These are phyloP conservation scores for Xenopus petersii DNA, from an alignment of 2,797 vertebrate species.

Conservation along the genomic window DNA sequence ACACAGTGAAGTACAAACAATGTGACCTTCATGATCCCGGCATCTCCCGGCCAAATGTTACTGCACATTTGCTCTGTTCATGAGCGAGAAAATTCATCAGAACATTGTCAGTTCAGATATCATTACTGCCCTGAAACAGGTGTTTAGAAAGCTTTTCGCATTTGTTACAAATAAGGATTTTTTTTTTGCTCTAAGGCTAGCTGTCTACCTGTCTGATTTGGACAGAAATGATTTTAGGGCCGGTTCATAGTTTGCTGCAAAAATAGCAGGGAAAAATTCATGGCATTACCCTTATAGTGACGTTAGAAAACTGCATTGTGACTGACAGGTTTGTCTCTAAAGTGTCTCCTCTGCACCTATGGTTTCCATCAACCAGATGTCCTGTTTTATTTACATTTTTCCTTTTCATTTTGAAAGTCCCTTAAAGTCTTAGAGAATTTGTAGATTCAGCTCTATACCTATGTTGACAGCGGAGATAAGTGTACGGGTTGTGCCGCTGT, in stretches of 20 bases:
- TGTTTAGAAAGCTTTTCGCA: not conserved
- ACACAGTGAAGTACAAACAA: not conserved
- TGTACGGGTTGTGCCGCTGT: no score
- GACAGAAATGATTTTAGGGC: not conserved
- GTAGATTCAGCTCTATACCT: no score
- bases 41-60: not conserved
- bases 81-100: not conserved
- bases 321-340: not conserved
- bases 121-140: not conserved
- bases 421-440: no score
- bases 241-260: not conserved
- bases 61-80: not conserved
- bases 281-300: not conserved
- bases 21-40: not conserved
- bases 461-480: no score
- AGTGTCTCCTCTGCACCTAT: not conserved
- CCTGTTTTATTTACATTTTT: no score
- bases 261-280: not conserved
- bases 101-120: conserved; percentile 5
- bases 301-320: not conserved
- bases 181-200: not conserved
- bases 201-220: not conserved
- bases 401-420: no score
- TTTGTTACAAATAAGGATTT: not conserved
- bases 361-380: no score